Conservation (phyloP, 1,140 invertebrate genomes). For the Episyrphus balteatus region DNA sequence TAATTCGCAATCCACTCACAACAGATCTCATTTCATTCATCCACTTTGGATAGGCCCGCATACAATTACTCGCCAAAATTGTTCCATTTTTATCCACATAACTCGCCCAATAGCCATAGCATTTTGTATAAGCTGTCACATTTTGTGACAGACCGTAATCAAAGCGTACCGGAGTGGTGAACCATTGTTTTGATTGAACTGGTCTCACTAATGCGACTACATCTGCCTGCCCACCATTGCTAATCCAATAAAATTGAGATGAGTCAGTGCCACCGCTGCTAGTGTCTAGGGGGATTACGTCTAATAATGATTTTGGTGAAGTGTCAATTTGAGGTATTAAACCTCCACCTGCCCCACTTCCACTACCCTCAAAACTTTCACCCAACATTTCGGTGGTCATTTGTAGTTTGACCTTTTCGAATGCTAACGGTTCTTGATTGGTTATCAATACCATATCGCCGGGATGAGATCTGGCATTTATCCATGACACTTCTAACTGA, state of each 20-base stretch:
- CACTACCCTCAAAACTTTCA: background rate
- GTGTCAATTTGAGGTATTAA: background rate
- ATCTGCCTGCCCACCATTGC: constrained; percentile 19
- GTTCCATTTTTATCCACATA: constrained; percentile 21
- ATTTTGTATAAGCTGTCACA: constrained; percentile 14
- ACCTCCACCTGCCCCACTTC: background rate
- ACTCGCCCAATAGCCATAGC: constrained; percentile 33
- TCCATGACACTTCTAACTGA: constrained; percentile 30
- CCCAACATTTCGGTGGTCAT: background rate
- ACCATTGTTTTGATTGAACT: constrained; percentile 17
- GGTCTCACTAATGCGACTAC: constrained; percentile 25
- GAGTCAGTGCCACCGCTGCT: background rate
- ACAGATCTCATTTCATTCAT: constrained; percentile 41
- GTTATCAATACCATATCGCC: constrained; percentile 24
- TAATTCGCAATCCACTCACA: constrained; percentile 36
- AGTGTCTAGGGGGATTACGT: too few relatives aligned
- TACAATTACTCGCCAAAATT: constrained; percentile 35
- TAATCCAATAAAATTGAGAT: constrained; percentile 16
- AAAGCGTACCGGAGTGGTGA: constrained; percentile 30
- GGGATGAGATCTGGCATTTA: constrained; percentile 17
- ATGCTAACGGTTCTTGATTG: constrained; percentile 16
- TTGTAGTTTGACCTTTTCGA: constrained; percentile 12
- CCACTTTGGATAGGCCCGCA: constrained; percentile 46
- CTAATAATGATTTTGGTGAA: background rate
- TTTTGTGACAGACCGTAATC: constrained; percentile 21